Evolutionary conservation across 2,888 invertebrate genomes (phyloP), one percentile per base, ranked within the genome.

Genomic region (Pycnomerus fuliginosus): DNA sequence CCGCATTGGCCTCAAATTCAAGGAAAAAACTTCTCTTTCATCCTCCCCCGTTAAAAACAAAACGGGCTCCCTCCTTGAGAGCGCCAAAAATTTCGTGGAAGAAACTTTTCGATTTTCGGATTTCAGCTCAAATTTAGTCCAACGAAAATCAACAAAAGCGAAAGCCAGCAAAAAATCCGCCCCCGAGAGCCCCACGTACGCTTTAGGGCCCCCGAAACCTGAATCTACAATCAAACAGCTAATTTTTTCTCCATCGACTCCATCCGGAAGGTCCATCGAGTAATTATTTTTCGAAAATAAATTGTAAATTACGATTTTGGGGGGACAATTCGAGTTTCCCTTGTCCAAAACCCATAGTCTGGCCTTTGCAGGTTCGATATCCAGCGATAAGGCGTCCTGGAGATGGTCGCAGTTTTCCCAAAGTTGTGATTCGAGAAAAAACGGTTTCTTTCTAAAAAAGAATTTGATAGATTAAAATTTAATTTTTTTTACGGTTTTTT

Each of bases 301-400:
- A 54, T 71, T 72, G 46, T 69, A 74, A 15, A 72, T 56, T 1
- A 74, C 44, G 3, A 76, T 56, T 62, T 74, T 75, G 4, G 73
- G 67, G 1, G 55, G 43, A 50, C 74, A 74, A 13, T 57, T 48
- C 10, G 47, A 40, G 25, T 62, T 66, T 2, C 75, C 72, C 36
- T 63, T 64, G 49, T 76, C 76, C 46, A 76, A 54, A 30, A 74
- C 60, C 75, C 76, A 76, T 11, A 76, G 58, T 48, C 72, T 67
- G 10, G 71, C 69, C 20, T 64, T 64, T 20, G 48, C 49, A 8
- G 48, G 44, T 44, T 76, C 74, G n/a, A 71, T 49, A 25, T 71
- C 72, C 16, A 74, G 36, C 2, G 68, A 68, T 10, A 71, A 61
- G 2, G 67, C 70, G 20, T 72, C 71, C 53, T 71, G 69, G 2